Evolutionary conservation across 2,797 vertebrate genomes (phyloP), one percentile per base, ranked within the genome.

Genomic region (Prionace glauca): DNA sequence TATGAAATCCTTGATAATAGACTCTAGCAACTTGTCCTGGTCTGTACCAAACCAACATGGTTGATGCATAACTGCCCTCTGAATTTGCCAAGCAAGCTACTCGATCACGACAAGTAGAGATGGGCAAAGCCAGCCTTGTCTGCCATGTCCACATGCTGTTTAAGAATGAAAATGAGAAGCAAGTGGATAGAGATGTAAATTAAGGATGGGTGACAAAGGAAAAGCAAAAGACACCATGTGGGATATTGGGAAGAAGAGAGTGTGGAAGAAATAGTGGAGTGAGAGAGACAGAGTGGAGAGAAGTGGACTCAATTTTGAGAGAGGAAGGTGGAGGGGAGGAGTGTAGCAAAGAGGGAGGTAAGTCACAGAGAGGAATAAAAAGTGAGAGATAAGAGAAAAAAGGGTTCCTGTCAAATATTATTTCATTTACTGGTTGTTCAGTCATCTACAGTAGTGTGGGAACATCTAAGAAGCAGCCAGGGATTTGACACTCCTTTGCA

Each of bases 391-490:
- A 45, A 69, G 65, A 94, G 92, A 93, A 22, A 69, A 24, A 45
- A 41, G 69, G 41, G 92, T 71, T 45, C 36, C 65, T 71, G 92
- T 94, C 67, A 94, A 41, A 24, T 50, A 69, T 71, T 36, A 45
- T 94, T 72, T 94, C 36, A 71, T 56, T 94, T 94, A 22, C 65
- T 72, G 67, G 92, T 14, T 72, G 67, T 56, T 50, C 93, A 94
- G 71, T 72, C 93, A 72, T 10, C 69, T 71, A 65, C 65, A 94
- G 69, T 94, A 45, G 11, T 94, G 9, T 71, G 29, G 41, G 36
- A 74, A 71, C 69, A 71, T 94, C 69, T 94, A 94, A 74, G 41
- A 94, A 74, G 69, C 36, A 94, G 93, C 93, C 26, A 94, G 93
- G 93, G 93, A 94, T 72, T 74, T 94, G 69, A 29, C 36, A 45